Evolutionary conservation across 1,140 invertebrate genomes (phyloP).

Genomic region (Trialeurodes vaporariorum): DNA sequence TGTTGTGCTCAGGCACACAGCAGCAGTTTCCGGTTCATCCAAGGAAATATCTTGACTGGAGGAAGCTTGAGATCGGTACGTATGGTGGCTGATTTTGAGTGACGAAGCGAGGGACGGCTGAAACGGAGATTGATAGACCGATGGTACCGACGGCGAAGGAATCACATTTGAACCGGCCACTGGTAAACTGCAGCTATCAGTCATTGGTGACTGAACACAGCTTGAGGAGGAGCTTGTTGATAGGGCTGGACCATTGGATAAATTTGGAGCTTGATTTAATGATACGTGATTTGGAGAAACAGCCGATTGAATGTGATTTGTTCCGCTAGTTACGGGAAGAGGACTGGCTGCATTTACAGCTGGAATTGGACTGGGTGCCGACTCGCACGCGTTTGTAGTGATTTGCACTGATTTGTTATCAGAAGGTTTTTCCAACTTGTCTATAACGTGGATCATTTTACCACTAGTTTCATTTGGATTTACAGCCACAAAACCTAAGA

Average conservation of each 20-base stretch:
- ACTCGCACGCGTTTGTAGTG: neutral
- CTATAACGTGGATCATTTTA: neutral
- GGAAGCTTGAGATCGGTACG: constrained; percentile 14
- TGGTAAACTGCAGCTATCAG: no score
- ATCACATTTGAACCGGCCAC: no score
- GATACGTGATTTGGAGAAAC: constrained; percentile 9
- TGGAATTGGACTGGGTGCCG: neutral
- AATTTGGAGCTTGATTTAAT: constrained; percentile 3
- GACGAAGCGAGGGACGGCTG: no score
- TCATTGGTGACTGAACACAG: no score
- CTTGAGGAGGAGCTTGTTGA: no score
- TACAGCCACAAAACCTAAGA: neutral
- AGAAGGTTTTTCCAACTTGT: neutral
- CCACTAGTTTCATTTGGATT: neutral
- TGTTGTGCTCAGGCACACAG: constrained; percentile 36
- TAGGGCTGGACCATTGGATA: constrained; percentile 3
- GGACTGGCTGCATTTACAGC: neutral
- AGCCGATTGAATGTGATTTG: constrained; percentile 9
- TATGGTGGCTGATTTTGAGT: neutral
- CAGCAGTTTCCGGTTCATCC: constrained; percentile 23
- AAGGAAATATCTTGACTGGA: constrained; percentile 22
- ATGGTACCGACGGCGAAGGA: no score
- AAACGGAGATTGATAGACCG: no score
- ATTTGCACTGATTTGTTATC: neutral
- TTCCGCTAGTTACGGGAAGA: constrained; percentile 5